Base-by-base conservation (phyloP, 1,140 invertebrate genomes). In the Rhagoletis zephyria region DNA sequence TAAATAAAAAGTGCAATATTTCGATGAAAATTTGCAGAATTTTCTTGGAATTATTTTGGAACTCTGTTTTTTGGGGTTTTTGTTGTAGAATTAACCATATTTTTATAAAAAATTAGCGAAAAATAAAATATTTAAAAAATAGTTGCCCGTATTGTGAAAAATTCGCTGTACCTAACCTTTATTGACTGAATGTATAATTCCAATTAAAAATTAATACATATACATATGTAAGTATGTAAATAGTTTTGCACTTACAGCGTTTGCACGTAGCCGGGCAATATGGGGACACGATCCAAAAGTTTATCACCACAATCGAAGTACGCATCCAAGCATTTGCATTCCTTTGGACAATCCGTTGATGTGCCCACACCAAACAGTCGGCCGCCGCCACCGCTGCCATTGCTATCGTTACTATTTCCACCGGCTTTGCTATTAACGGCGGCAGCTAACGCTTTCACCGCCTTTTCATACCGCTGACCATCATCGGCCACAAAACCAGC, bases 291-390 rank as follows among this genome's bases (percentile, higher is more conserved):
- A 89, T 93, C 91, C 89, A 95, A 94, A 91, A 94, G 94, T 91
- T 94, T 94, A 89, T 94, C 94, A 87, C 94, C 94, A 94, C 95
- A 95, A 91, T 95, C 94, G 64, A 95, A 94, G 90, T 94, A 94
- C 74, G 93, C 92, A 89, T 94, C 93, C 77, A 95, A 92, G 90
- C 95, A 95, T 89, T 93, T 94, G 90, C 95, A 95, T 91, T 94
- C 94, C 89, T 93, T 92, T 85, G 94, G 94, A 88, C 95, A 95
- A 86, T 90, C 89, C 16, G 48, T 87, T 63, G 87, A 77, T 60
- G 67, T 88, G 40, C 74, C 87, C 64, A 88, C 86, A 88, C 90
- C 14, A 88, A 87, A 67, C 87, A 61, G 70, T 74, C 65, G 87
- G 2, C 74, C 74, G 19, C 45, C 74, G 81, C 81, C 88, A 14